A percentile compares a stretch with the other conserved stretches of the same genome.
Conservation (phyloP, 2,113 vertebrate genomes). For the Dissostichus mawsoni region DNA sequence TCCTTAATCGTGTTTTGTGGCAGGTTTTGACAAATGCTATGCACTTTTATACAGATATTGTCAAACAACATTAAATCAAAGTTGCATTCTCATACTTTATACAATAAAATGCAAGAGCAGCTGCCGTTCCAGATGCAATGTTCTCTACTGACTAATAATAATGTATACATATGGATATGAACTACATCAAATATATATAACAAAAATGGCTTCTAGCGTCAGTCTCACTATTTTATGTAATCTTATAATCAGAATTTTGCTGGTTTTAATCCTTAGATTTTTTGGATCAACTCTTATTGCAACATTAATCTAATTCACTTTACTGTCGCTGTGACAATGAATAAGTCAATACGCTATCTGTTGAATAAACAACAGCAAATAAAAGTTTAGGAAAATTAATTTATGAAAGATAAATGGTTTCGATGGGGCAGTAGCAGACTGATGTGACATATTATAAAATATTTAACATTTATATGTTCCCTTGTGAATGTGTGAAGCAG, state of each 20-base stretch:
- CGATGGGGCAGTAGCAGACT: not conserved
- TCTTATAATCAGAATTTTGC: not conserved
- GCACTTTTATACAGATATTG: not conserved
- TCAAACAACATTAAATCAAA: not conserved
- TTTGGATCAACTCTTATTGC: not conserved
- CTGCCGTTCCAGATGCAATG: not conserved
- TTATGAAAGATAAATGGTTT: not conserved
- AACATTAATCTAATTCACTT: not conserved
- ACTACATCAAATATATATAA: not conserved
- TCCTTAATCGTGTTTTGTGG: not conserved
- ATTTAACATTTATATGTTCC: constrained; percentile 1
- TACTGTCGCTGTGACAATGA: not conserved
- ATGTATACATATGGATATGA: no score
- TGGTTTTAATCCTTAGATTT: not conserved
- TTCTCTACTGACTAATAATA: not conserved
- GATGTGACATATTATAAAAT: constrained; percentile 10
- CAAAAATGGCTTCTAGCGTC: not conserved
- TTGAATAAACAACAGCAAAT: not conserved
- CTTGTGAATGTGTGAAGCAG: constrained; percentile 9
- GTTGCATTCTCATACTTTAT: not conserved
- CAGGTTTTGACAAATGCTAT: constrained; percentile 4
- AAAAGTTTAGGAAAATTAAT: not conserved
- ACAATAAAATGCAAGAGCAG: not conserved
- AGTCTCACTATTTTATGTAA: not conserved
- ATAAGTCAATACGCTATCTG: not conserved